These are phyloP conservation scores for Zoanthus sociatus DNA, from an alignment of 92 coral and sea anemone genomes.

Conservation along the genomic window DNA sequence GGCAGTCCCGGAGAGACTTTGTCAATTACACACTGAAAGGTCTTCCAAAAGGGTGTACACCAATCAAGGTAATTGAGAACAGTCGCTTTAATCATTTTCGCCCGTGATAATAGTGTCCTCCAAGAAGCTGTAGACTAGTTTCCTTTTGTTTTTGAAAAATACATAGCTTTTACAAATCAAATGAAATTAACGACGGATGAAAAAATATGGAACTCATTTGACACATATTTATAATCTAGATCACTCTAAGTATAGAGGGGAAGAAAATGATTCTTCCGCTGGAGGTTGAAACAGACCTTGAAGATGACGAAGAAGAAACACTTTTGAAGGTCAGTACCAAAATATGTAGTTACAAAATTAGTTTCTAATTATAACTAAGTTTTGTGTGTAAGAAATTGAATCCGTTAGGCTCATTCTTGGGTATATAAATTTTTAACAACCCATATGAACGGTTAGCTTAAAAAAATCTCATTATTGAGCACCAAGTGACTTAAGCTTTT, in stretches of 20 bases:
- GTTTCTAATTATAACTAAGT: background rate
- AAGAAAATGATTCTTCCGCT: background rate
- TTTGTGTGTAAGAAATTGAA: background rate
- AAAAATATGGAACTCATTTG: background rate
- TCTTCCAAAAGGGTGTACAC: constrained; percentile 30
- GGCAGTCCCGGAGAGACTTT: too few species aligned
- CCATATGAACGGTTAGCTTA: background rate
- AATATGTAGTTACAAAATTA: background rate
- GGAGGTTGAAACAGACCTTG: constrained; percentile 13
- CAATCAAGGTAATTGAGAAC: too few species aligned
- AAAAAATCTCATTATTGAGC: background rate
- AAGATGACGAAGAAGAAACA: constrained; percentile 5
- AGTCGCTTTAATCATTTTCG: constrained; percentile 16
- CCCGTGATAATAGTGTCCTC: background rate
- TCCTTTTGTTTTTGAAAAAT: background rate
- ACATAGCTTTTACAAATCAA: background rate
- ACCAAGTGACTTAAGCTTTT: background rate
- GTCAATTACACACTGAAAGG: background rate
- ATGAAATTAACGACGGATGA: background rate
- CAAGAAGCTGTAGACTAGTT: background rate
- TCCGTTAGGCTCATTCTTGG: background rate
- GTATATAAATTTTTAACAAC: background rate
- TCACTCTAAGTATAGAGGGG: too few species aligned
- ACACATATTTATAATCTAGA: background rate
- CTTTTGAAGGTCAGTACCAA: constrained; percentile 1